phyloP scores from a whole-genome alignment of 2,888 invertebrate genomes.

The Campoplex nolae region DNA sequence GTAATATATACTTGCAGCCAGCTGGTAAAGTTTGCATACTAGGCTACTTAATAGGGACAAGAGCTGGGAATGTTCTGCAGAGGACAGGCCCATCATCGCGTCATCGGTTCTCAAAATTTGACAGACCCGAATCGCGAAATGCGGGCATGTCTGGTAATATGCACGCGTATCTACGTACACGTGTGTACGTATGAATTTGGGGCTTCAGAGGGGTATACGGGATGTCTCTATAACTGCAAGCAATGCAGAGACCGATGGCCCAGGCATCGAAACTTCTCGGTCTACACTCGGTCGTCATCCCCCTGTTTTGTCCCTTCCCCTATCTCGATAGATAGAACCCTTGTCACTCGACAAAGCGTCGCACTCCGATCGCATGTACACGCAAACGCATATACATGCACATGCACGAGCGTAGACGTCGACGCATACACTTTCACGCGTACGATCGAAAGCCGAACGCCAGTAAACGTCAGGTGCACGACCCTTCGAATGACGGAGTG shows the following conservation, averaged over 20 bases:
- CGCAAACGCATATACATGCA: slow-evolving; percentile 15
- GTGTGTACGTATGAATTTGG: not conserved
- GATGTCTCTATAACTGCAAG: slow-evolving; percentile 38
- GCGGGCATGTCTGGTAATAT: slow-evolving; percentile 25
- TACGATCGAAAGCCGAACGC: slow-evolving; percentile 70
- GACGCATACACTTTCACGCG: slow-evolving; percentile 39
- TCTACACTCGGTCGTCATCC: slow-evolving; percentile 46
- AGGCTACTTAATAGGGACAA: slow-evolving; percentile 38
- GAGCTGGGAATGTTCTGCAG: slow-evolving; percentile 51
- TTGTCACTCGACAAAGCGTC: slow-evolving; percentile 69
- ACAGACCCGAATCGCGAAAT: slow-evolving; percentile 59
- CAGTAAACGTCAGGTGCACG: slow-evolving; percentile 82
- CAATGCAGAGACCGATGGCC: slow-evolving; percentile 48
- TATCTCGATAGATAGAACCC: slow-evolving; percentile 71
- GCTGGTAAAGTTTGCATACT: slow-evolving; percentile 28
- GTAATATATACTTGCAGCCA: slow-evolving; percentile 20
- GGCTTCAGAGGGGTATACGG: slow-evolving; percentile 13
- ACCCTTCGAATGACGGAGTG: slow-evolving; percentile 78
- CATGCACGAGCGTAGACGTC: slow-evolving; percentile 4
- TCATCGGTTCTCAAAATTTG: slow-evolving; percentile 62
- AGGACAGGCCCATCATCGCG: slow-evolving; percentile 54
- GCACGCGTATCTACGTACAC: not conserved
- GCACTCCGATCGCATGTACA: slow-evolving; percentile 50
- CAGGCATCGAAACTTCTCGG: slow-evolving; percentile 59
- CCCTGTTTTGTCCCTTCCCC: slow-evolving; percentile 60